Evolutionary conservation across 2,113 vertebrate species (phyloP), one percentile per base, ranked within the genome.

Genomic region (Pseudois nayaur): DNA sequence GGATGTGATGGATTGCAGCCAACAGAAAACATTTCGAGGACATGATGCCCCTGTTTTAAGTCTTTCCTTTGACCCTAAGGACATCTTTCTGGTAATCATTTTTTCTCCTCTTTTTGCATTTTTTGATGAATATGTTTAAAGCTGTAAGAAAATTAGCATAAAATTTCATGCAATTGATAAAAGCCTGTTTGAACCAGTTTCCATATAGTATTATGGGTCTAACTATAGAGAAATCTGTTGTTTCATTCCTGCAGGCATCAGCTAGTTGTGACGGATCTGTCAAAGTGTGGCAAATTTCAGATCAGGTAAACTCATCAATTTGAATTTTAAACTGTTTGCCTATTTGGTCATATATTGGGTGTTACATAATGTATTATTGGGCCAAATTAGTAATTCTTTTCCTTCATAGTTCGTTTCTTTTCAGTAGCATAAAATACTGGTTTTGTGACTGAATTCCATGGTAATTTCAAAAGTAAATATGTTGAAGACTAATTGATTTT

Each of bases 231-330:
- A 92, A 87, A 60, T 97, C 21, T 67, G 0, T 74, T 96, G 25
- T 96, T 94, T 87, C 84, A 82, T 90, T 97, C 79, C 0, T 52
- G 0, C 91, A 99, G 99, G 99, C 99, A 21, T 99, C 99, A 0
- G 98, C 99, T 21, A 99, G 99, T 98, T 99, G 99, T 95, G 99
- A 99, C 29, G 99, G 99, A 45, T 99, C 99, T 52, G 99, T 99
- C 36, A 98, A 98, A 91, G 99, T 99, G 3, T 99, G 99, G 99
- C 99, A 98, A 55, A 99, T 99, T 2, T 99, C 99, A 95, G 99
- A 99, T 95, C 99, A 99, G 99, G 99, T 99, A 99, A 95, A 91
- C 50, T 85, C 52, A 88, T n/a, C 57, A 57, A 31, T 91, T 96
- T 96, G 17, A 76, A 95, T 86, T 94, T 90, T 93, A 96, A 87